phyloP scores from a whole-genome alignment of 2,888 invertebrate species.

The Gerris lacustris region DNA sequence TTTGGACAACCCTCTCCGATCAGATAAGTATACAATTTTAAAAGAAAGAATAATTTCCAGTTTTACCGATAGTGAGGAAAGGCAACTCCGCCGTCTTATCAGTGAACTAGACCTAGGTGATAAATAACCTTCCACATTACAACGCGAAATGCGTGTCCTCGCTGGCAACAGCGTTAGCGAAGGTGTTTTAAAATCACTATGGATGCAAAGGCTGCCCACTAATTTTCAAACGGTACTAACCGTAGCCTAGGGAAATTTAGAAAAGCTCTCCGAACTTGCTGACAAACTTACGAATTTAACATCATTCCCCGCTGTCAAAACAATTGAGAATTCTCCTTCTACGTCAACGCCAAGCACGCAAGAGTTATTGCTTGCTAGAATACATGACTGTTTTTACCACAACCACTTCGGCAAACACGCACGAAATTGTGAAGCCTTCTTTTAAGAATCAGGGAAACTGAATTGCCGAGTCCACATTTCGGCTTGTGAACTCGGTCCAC shows the following conservation, averaged over 20 bases:
- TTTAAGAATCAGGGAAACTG: background rate
- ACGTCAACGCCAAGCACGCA: background rate
- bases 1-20: background rate
- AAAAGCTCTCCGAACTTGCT: background rate
- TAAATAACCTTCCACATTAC: background rate
- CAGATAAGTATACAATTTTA: background rate
- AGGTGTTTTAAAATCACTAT: background rate
- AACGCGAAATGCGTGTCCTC: background rate
- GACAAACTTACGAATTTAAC: background rate
- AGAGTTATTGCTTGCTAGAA: background rate
- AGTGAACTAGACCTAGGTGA: background rate
- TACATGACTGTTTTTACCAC: background rate
- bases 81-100: background rate
- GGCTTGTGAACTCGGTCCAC: too few relatives aligned
- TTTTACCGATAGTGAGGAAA: background rate
- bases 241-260: background rate
- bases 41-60: background rate
- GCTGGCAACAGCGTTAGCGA: background rate
- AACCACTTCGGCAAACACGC: background rate
- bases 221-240: background rate
- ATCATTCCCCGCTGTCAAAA: background rate
- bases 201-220: background rate
- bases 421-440: background rate
- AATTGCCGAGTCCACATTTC: background rate
- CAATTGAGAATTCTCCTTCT: background rate